These are phyloP conservation scores for Sminthurides aquaticus DNA, from an alignment of 2,888 invertebrate species.

Conservation along the genomic window DNA sequence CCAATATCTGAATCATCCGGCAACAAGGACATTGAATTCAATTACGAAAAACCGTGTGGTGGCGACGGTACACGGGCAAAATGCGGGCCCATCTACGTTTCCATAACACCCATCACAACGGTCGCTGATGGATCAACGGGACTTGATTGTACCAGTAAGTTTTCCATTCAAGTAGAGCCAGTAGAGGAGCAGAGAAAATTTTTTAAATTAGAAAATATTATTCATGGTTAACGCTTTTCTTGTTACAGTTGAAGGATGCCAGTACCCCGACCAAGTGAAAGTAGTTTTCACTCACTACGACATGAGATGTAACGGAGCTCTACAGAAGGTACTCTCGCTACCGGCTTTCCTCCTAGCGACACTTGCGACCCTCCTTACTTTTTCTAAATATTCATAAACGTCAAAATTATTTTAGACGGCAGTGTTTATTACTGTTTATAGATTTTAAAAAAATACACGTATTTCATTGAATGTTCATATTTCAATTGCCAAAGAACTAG, in stretches of 20 bases:
- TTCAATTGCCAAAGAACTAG: no score
- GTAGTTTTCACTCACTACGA: constrained; percentile 41
- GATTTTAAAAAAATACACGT: no score
- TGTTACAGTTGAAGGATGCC: constrained; percentile 32
- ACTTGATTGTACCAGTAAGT: constrained; percentile 32
- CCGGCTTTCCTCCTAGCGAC: neutral
- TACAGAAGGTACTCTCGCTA: constrained; percentile 6
- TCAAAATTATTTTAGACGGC: no score
- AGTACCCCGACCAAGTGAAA: constrained; percentile 35
- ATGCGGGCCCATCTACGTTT: constrained; percentile 41
- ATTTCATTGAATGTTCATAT: no score
- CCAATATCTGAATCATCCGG: no score
- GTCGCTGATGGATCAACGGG: constrained; percentile 20
- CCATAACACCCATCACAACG: constrained; percentile 29
- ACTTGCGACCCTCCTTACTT: neutral
- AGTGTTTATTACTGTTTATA: no score
- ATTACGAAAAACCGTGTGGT: constrained; percentile 35
- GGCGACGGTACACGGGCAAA: constrained; percentile 29
- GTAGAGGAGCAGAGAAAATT: no score
- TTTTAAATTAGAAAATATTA: no score
- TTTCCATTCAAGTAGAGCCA: no score
- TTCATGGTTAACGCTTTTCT: no score
- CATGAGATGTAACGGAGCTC: constrained; percentile 36
- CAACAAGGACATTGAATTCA: constrained; percentile 31
- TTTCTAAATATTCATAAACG: neutral